A percentile compares a stretch with the other conserved stretches of the same genome.
Evolutionary conservation across 1,140 invertebrate species (phyloP).

Genomic region (Parasteatoda tepidariorum): DNA sequence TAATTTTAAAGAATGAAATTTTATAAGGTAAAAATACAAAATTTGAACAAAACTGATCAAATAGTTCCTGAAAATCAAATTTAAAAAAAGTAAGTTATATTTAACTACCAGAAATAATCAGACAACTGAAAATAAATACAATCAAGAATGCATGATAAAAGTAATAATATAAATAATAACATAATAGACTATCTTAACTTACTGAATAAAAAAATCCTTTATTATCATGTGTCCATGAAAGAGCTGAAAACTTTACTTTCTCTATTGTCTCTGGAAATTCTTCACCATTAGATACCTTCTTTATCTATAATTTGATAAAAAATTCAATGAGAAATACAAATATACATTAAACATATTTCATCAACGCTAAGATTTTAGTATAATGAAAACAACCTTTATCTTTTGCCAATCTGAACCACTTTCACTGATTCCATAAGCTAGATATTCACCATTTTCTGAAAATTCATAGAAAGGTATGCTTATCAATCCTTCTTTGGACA

Average conservation of each 20-base stretch:
- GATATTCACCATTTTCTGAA: constrained; percentile 89
- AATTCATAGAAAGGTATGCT: constrained; percentile 83
- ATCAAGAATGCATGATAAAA: too few relatives aligned
- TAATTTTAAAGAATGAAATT: too few relatives aligned
- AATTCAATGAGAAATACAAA: neutral
- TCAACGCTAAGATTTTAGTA: neutral
- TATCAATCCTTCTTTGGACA: constrained; percentile 94
- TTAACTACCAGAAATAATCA: too few relatives aligned
- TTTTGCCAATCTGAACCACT: constrained; percentile 97
- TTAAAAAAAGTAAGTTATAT: too few relatives aligned
- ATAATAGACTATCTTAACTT: too few relatives aligned
- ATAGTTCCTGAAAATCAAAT: too few relatives aligned
- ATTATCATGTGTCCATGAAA: constrained; percentile 96
- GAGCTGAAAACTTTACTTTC: constrained; percentile 90
- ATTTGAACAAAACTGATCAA: too few relatives aligned
- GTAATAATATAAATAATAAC: too few relatives aligned
- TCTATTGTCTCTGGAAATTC: constrained; percentile 90
- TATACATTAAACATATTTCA: neutral
- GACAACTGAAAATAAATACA: too few relatives aligned
- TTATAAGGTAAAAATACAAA: too few relatives aligned
- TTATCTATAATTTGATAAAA: constrained; percentile 68
- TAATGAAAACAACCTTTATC: constrained; percentile 72
- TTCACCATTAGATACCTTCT: constrained; percentile 74
- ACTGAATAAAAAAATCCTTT: constrained; percentile 92
- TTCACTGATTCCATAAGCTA: constrained; percentile 91